Base-by-base conservation (phyloP, 53 echinoderm and acorn worm genomes). In the Glandiceps talaboti region DNA sequence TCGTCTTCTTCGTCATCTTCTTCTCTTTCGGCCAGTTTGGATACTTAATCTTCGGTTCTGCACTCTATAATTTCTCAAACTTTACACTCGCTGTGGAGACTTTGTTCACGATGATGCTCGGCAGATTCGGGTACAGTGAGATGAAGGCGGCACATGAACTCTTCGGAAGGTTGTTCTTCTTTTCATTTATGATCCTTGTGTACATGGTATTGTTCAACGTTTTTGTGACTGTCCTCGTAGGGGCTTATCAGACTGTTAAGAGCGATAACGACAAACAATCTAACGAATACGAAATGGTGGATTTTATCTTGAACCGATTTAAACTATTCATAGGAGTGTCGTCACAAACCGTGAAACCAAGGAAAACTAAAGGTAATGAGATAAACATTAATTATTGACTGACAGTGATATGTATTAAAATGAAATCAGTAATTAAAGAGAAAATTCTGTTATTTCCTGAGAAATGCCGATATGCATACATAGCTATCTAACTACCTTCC, bases 151-250 rank as follows among this genome's bases (percentile, higher is more conserved):
- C 85, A 26, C 83, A 91, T 74, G 32, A 82, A 0, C 45, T 79
- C 26, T 33, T 91, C 27, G 91, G 91, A 0, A 86, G 84, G 0
- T 77, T 84, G 31, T 84, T 91, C 82, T 91, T 91, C 74, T 27
- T 88, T 20, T 28, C 82, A 30, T 91, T 88, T 80, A 89, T 91
- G 28, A 28, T 91, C 45, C 79, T 88, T 12, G 84, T 86, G 76
- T 91, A 89, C 32, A 84, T 91, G 78, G 86, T 91, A 33, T 33
- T 91, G 33, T 83, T 82, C 28, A 91, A 91, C 74, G 88, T 91
- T 86, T 89, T 91, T 73, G 82, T 91, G 29, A 91, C 91, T 1
- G 86, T 91, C 82, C 82, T 91, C 25, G 81, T 81, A 0, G 89
- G 86, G 82, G 88, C 91, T 14, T 91, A 88, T 77, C 31, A 27